Evolutionary conservation across 2,797 vertebrate species (phyloP), one percentile per base, ranked within the genome.

Genomic region (Artibeus lituratus): DNA sequence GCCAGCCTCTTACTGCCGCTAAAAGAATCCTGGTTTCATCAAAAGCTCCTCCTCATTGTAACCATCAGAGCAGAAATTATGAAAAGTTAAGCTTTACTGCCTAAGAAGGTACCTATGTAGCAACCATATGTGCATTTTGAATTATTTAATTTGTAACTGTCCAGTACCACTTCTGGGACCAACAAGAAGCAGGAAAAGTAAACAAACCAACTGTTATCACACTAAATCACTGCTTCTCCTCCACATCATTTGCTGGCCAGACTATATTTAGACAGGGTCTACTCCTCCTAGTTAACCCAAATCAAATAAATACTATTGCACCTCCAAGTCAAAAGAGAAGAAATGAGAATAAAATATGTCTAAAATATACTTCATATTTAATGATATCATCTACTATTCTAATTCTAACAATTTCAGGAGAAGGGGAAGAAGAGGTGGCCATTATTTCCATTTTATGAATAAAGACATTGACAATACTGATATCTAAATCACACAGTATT

Each of bases 61-160:
- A 78, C 51, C 37, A 93, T 35, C 12, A 77, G 81, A 16, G 10
- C 11, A 49, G 57, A 77, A 91, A 51, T 93, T 74, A 89, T 49
- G 49, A 85, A 81, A 93, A 93, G 5, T 81, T 35, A 59, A 95
- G 59, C 62, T 89, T 53, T n/a, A 72, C 73, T 88, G 44, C 26
- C 59, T 65, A 86, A 96, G 47, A 87, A 74, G 8, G 26, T 85
- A 94, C 91, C 39, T 78, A 16, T 35, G 22, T 35, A 90, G n/a
- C 67, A 93, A 87, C 0, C 32, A 10, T 21, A 84, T 35, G 49
- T 29, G 26, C 12, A 47, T 76, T 95, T 3, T 72, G 21, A 95
- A 80, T 93, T 44, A 92, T 37, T 87, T 93, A 47, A 91, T 74
- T 87, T 76, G 55, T 84, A 92, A 85, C n/a, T 84, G 89, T 53